Evolutionary conservation across 2,888 invertebrate genomes (phyloP).

Genomic region (Agonopterix heracliana): DNA sequence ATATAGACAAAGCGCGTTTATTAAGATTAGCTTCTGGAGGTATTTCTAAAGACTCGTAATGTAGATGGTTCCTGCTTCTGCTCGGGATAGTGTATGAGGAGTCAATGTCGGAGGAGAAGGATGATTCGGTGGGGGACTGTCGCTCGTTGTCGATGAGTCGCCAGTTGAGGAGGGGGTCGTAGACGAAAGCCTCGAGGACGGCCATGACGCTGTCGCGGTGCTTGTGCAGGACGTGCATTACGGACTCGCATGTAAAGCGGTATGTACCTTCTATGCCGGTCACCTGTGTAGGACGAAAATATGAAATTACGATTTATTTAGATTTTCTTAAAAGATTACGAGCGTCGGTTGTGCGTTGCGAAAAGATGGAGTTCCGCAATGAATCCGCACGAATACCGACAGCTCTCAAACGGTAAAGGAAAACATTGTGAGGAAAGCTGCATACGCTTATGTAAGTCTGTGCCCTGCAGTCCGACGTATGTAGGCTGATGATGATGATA

Average conservation of each 20-base stretch:
- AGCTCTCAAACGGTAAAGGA: no score
- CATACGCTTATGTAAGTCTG: no score
- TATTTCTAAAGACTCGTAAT: slow-evolving; percentile 62
- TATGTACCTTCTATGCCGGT: slow-evolving; percentile 99
- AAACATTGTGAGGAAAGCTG: no score
- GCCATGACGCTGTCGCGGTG: slow-evolving; percentile 99
- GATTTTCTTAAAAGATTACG: no score
- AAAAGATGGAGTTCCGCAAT: no score
- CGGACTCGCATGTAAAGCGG: slow-evolving; percentile 95
- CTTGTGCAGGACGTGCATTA: slow-evolving; percentile 93
- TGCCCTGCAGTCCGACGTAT: no score
- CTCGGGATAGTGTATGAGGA: slow-evolving; percentile 59
- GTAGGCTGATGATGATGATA: no score
- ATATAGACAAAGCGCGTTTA: slow-evolving; percentile 93
- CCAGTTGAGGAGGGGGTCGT: slow-evolving; percentile 99
- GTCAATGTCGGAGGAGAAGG: slow-evolving; percentile 60
- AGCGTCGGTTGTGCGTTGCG: no score
- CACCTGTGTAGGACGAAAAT: slow-evolving; percentile 61
- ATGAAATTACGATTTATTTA: neutral
- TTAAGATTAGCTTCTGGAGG: slow-evolving; percentile 88
- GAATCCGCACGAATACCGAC: no score
- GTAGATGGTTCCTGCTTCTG: slow-evolving; percentile 51
- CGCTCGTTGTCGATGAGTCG: slow-evolving; percentile 78
- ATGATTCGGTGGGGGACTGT: slow-evolving; percentile 54
- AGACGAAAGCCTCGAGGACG: slow-evolving; percentile 98